Evolutionary conservation across 2,888 invertebrate genomes (phyloP).

Genomic region (Poecilus cupreus): DNA sequence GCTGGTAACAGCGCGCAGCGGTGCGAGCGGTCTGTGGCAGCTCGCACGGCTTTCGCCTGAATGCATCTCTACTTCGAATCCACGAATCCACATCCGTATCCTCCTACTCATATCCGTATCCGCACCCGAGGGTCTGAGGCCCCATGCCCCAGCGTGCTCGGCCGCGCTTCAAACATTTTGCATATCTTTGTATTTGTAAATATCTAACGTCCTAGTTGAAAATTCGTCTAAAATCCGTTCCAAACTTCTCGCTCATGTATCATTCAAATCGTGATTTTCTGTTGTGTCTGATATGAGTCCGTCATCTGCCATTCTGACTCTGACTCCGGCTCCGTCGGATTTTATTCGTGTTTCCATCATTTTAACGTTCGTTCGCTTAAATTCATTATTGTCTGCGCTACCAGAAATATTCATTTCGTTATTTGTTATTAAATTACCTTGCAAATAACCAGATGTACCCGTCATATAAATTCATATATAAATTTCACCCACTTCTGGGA

Average conservation of each 20-base stretch:
- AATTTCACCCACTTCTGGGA: too few species aligned
- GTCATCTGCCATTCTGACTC: not conserved
- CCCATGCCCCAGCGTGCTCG: not conserved
- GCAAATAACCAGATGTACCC: not conserved
- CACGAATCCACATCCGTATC: constrained; percentile 2
- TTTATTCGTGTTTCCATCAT: not conserved
- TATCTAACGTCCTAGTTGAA: not conserved
- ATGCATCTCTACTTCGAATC: not conserved
- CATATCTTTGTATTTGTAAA: constrained; percentile 29
- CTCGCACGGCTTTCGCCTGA: not conserved
- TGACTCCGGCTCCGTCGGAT: not conserved
- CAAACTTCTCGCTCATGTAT: constrained; percentile 29
- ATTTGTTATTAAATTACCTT: not conserved
- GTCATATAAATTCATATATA: too few species aligned
- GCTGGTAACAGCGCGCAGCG: not conserved
- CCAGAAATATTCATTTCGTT: too few species aligned
- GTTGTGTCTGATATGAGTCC: constrained; percentile 5
- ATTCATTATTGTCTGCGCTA: too few species aligned
- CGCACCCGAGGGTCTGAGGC: not conserved
- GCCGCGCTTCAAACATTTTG: not conserved
- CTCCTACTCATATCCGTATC: constrained; percentile 3
- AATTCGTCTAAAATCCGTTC: not conserved
- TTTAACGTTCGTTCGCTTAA: too few species aligned
- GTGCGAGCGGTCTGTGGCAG: not conserved
- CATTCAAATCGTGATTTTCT: constrained; percentile 24